Evolutionary conservation across 2,113 vertebrate genomes (phyloP).

Genomic region (Sula dactylatra): DNA sequence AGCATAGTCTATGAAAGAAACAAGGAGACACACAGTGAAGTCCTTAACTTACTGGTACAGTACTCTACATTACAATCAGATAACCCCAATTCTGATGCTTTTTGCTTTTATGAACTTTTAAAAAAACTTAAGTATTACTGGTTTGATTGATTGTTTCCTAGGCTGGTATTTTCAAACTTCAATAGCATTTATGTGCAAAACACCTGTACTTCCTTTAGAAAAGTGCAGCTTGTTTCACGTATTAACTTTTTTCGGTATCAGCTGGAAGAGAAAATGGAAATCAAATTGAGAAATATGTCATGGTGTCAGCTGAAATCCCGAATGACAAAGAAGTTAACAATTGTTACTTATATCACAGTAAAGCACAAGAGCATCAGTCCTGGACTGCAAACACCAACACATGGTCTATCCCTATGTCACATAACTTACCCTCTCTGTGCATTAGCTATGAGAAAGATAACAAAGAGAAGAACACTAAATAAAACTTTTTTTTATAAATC

Average conservation of each 20-base stretch:
- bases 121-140: neutral
- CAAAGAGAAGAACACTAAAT: neutral
- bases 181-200: neutral
- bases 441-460: neutral
- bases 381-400: neutral
- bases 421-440: neutral
- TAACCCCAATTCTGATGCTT: neutral
- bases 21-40: slow-evolving; percentile 6
- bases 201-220: neutral
- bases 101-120: neutral
- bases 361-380: neutral
- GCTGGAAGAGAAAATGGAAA: neutral
- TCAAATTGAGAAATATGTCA: neutral
- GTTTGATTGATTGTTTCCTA: neutral
- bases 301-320: neutral
- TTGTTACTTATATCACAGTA: neutral
- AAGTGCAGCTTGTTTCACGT: neutral
- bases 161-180: neutral
- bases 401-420: neutral
- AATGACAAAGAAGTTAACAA: neutral
- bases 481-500: neutral
- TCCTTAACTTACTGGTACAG: neutral
- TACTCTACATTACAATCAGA: neutral
- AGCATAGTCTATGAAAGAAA: slow-evolving; percentile 85
- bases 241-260: neutral